Base-by-base conservation (phyloP, 2,797 vertebrate genomes). In the Semaprochilodus insignis region DNA sequence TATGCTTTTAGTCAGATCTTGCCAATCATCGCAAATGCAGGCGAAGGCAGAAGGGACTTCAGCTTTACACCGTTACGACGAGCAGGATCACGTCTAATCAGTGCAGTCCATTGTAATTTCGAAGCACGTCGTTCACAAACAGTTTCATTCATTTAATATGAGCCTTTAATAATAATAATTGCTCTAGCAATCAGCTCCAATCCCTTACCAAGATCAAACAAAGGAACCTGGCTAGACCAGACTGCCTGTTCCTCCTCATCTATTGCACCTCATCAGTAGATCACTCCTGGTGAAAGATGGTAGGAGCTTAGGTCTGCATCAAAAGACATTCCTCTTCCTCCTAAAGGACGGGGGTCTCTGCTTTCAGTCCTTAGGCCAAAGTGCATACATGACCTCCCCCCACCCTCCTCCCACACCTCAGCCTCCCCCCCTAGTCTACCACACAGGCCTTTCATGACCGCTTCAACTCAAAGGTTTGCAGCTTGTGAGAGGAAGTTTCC, bases 401-500 rank as follows among this genome's bases (percentile, higher is more conserved):
- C 31, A 31, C 84, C 87, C 84, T 83, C 84, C 81, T 85, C 80
- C 81, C 52, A 54, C 77, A 80, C 66, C 82, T 82, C 57, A 62
- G 82, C 76, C 74, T 78, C 77, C 80, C 81, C 82, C 81, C 78
- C 79, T 15, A 23, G 77, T 81, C 77, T 25, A 63, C 85, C 84
- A 81, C 84, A 86, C 84, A 91, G 91, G 77, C 90, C 93, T 91
- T 93, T 93, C 91, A 92, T 94, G 92, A 93, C 92, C 92, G 73
- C 90, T 92, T 90, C 31, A 80, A 87, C 92, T 91, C 93, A 91
- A 85, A 93, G 91, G 91, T 94, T 92, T 88, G 91, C 91, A 91
- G 91, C 90, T 91, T 91, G 92, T 84, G 87, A 91, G 91, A 93
- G 93, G 94, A 94, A 91, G 93, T 93, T 93, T 94, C 94, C 92